Percentiles rank a stretch among this genome's conserved stretches.
phyloP scores from a whole-genome alignment of 2,888 invertebrate species.

The Shargacucullia verbasci region DNA sequence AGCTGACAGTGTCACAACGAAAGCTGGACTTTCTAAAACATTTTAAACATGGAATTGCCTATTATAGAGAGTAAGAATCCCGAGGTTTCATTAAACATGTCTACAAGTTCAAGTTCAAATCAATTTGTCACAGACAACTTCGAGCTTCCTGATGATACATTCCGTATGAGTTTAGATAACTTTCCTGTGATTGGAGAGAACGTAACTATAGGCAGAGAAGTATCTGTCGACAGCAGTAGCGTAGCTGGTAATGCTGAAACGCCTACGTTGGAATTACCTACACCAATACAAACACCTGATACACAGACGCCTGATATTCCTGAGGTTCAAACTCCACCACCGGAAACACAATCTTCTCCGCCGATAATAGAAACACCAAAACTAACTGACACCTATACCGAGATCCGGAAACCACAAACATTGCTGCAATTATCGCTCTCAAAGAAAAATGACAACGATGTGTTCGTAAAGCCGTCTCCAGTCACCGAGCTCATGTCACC shows the following conservation, averaged over 20 bases:
- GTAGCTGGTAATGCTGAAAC: constrained; percentile 54
- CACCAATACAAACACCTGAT: constrained; percentile 56
- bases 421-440: constrained; percentile 73
- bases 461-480: constrained; percentile 81
- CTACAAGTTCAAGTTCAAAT: constrained; percentile 70
- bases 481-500: constrained; percentile 81
- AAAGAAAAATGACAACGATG: constrained; percentile 73
- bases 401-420: constrained; percentile 61
- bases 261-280: constrained; percentile 55
- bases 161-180: constrained; percentile 80
- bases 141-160: constrained; percentile 80
- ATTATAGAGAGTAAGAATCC: constrained; percentile 61
- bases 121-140: constrained; percentile 75
- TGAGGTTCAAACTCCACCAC: constrained; percentile 30
- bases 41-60: constrained; percentile 70
- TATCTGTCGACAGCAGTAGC: constrained; percentile 65
- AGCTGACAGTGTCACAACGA: constrained; percentile 32
- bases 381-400: constrained; percentile 51
- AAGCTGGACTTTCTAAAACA: constrained; percentile 31
- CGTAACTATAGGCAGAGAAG: constrained; percentile 74
- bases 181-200: constrained; percentile 81
- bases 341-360: constrained; percentile 54
- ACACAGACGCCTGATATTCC: constrained; percentile 33
- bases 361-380: constrained; percentile 72
- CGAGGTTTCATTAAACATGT: constrained; percentile 60